These are phyloP conservation scores for Serinus canaria DNA, from an alignment of 2,113 vertebrate genomes.

Conservation along the genomic window DNA sequence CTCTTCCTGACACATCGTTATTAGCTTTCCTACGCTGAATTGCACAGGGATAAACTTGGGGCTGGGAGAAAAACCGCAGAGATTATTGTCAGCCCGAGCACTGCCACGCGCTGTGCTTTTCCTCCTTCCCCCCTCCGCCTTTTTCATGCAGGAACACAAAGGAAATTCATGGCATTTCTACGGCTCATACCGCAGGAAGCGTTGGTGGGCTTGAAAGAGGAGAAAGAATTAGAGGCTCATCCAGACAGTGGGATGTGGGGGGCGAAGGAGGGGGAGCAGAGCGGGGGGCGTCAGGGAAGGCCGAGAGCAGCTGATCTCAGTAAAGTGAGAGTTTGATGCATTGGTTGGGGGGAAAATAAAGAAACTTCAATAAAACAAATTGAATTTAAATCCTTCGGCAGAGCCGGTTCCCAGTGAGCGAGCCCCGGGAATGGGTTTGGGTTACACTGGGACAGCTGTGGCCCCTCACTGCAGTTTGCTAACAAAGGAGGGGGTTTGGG, in stretches of 20 bases:
- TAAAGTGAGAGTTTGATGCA: constrained; percentile 45
- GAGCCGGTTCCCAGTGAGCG: constrained; percentile 4
- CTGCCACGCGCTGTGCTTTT: constrained; percentile 5
- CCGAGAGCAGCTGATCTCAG: constrained; percentile 35
- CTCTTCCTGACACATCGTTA: constrained; percentile 53
- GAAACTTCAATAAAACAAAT: constrained; percentile 62
- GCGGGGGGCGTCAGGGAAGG: not conserved
- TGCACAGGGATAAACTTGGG: constrained; percentile 67
- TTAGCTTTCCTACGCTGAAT: constrained; percentile 70
- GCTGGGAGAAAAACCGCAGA: constrained; percentile 57
- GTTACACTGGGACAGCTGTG: not conserved
- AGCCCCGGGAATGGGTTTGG: not conserved
- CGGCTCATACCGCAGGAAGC: constrained; percentile 3
- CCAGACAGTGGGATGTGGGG: constrained; percentile 19
- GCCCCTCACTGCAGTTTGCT: not conserved
- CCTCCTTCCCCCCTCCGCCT: not conserved
- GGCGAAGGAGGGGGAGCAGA: not conserved
- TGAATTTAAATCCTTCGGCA: constrained; percentile 40
- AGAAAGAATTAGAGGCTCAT: constrained; percentile 54
- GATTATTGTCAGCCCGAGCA: constrained; percentile 42
- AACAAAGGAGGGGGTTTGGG: not conserved
- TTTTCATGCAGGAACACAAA: constrained; percentile 20
- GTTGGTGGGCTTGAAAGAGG: constrained; percentile 49
- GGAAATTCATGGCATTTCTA: constrained; percentile 42
- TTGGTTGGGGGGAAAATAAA: not conserved